Conservation (phyloP, 2,113 vertebrate species). For the Elephantulus edwardii region DNA sequence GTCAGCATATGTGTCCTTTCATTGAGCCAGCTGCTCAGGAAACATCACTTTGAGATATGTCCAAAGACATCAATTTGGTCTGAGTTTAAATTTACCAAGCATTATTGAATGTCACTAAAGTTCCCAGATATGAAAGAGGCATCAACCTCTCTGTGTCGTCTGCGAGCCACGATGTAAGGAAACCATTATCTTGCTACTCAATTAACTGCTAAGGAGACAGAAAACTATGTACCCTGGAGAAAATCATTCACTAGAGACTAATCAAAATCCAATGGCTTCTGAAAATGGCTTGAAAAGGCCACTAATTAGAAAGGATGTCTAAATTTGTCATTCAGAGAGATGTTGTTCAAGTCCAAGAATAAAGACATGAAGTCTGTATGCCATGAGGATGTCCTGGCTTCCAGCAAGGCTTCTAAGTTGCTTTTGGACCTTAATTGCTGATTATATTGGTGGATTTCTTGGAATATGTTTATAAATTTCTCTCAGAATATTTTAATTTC, state of each 20-base stretch:
- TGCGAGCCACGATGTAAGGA: constrained; percentile 45
- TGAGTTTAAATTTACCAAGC: constrained; percentile 73
- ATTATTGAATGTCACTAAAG: constrained; percentile 77
- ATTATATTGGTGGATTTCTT: constrained; percentile 15
- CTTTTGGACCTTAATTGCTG: constrained; percentile 57
- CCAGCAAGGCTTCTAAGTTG: neutral
- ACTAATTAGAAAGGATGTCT: constrained; percentile 90
- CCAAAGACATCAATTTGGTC: constrained; percentile 51
- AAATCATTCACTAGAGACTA: constrained; percentile 86
- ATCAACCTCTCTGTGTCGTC: constrained; percentile 74
- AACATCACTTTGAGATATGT: constrained; percentile 41
- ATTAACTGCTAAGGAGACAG: constrained; percentile 92
- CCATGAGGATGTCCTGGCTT: neutral
- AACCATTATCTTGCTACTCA: constrained; percentile 90
- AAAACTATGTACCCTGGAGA: constrained; percentile 84
- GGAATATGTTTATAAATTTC: neutral
- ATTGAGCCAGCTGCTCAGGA: constrained; percentile 73
- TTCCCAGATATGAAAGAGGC: constrained; percentile 83
- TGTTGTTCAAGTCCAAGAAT: constrained; percentile 77
- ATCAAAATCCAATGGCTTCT: constrained; percentile 87
- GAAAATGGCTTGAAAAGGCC: constrained; percentile 85
- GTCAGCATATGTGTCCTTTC: constrained; percentile 32
- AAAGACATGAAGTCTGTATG: constrained; percentile 60
- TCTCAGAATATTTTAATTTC: neutral
- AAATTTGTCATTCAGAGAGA: constrained; percentile 87